These are phyloP conservation scores for Isoperla grammatica DNA, from an alignment of 2,888 invertebrate species.

Conservation along the genomic window DNA sequence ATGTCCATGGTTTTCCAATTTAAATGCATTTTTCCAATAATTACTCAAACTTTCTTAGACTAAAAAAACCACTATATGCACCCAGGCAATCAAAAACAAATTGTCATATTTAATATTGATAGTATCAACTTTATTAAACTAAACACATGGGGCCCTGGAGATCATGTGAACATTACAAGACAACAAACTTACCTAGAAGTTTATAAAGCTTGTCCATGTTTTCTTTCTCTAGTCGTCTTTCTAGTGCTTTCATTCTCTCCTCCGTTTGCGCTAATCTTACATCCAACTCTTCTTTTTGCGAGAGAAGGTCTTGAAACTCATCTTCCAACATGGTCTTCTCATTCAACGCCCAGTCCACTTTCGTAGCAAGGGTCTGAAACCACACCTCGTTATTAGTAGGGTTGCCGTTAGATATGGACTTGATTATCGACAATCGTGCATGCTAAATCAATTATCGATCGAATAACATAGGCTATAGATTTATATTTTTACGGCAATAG, in stretches of 20 bases:
- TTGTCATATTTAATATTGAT: too few relatives aligned
- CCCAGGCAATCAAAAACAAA: too few relatives aligned
- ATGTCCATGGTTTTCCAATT: too few relatives aligned
- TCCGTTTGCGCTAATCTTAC: slow-evolving; percentile 51
- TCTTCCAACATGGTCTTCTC: slow-evolving; percentile 60
- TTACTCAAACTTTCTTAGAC: too few relatives aligned
- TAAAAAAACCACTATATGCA: too few relatives aligned
- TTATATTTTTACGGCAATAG: too few relatives aligned
- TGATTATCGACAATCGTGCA: too few relatives aligned
- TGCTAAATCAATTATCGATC: too few relatives aligned
- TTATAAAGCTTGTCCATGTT: slow-evolving; percentile 32
- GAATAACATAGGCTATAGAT: too few relatives aligned
- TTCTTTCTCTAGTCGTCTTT: slow-evolving; percentile 33
- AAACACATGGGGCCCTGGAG: background rate
- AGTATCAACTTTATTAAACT: background rate
- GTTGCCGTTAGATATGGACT: too few relatives aligned
- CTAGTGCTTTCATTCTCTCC: slow-evolving; percentile 39
- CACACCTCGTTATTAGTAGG: too few relatives aligned
- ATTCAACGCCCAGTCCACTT: slow-evolving; percentile 56
- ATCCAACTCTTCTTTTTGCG: slow-evolving; percentile 62
- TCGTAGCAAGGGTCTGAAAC: slow-evolving; percentile 55
- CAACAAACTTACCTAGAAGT: slow-evolving; percentile 40
- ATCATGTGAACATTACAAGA: background rate
- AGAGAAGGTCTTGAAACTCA: slow-evolving; percentile 58
- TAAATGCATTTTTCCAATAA: too few relatives aligned